Base-by-base conservation (phyloP, 2,113 vertebrate species). In the Hipposideros armiger region DNA sequence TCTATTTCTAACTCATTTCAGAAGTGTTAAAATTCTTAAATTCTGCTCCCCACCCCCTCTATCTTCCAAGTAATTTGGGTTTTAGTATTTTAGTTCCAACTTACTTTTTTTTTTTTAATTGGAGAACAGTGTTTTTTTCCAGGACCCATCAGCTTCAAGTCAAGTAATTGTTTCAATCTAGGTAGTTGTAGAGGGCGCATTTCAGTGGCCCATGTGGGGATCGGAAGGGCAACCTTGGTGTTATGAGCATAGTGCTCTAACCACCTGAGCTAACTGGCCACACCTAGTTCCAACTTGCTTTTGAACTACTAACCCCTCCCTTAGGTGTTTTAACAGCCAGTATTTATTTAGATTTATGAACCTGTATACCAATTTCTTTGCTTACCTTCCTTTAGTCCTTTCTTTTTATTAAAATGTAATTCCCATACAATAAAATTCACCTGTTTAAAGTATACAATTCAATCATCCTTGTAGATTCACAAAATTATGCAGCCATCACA, bases 261-360 rank as follows among this genome's bases (percentile, higher is more conserved):
- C 36, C 36, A 36, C 36, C 36, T 36, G 36, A 36, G 36, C 36
- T 36, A 36, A 36, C 36, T 36, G 36, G 36, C 36, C 36, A 36
- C 36, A 36, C 36, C 36, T 83, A 50, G 11, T 70, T 92, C 62
- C n/a, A 70, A 47, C 9, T 60, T 89, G 54, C 4, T 95, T 82
- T 88, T 76, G 36, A 77, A 84, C 15, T 16, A 62, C 50, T 67
- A 16, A 30, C 4, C 30, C 7, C 56, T 58, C 50, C 45, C 62
- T 84, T 84, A 69, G 77, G 54, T 84, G n/a, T 70, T 92, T 92
- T 30, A 82, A 76, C 5, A 77, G 16, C 11, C 6, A 10, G 4
- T 77, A 74, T 78, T 88, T 89, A 62, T 88, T 95, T 77, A 52
- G 54, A 89, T 92, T 70, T 89, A 40, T 24, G 84, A 70, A 92